Evolutionary conservation across 2,797 vertebrate species (phyloP).

Genomic region (Gephyroberyx darwinii): DNA sequence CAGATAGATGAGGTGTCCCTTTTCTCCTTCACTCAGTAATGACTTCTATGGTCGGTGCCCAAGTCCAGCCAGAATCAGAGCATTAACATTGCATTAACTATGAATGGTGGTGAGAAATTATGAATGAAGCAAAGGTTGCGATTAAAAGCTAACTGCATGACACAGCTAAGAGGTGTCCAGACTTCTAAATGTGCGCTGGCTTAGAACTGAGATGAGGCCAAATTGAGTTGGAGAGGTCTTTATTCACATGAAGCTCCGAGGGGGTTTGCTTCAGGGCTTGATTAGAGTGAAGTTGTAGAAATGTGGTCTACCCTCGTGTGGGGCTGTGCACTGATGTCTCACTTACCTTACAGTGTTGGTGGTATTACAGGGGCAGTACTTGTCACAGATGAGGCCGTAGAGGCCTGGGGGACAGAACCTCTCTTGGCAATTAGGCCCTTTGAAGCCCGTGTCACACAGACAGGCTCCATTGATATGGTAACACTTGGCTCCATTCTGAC

Average conservation of each 20-base stretch:
- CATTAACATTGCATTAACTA: slow-evolving; percentile 83
- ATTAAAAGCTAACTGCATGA: slow-evolving; percentile 79
- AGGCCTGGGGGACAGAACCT: slow-evolving; percentile 93
- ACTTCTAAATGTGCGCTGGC: slow-evolving; percentile 72
- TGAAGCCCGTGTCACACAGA: slow-evolving; percentile 93
- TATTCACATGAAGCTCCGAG: slow-evolving; percentile 36
- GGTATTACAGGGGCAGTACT: slow-evolving; percentile 90
- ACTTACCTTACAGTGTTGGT: slow-evolving; percentile 92
- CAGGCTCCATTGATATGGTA: slow-evolving; percentile 94
- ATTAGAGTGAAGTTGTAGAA: slow-evolving; percentile 17
- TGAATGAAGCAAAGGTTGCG: slow-evolving; percentile 81
- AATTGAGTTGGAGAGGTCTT: slow-evolving; percentile 54
- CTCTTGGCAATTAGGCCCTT: slow-evolving; percentile 93
- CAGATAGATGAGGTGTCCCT: slow-evolving; percentile 73
- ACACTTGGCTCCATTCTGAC: slow-evolving; percentile 94
- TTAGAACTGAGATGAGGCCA: slow-evolving; percentile 58
- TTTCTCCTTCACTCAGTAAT: slow-evolving; percentile 79
- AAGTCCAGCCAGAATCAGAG: slow-evolving; percentile 73
- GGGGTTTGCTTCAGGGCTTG: slow-evolving; percentile 28
- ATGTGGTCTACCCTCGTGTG: slow-evolving; percentile 11
- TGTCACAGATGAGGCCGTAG: slow-evolving; percentile 94
- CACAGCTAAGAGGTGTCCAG: slow-evolving; percentile 72
- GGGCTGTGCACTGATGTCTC: slow-evolving; percentile 31
- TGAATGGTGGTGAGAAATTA: slow-evolving; percentile 80
- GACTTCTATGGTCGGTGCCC: slow-evolving; percentile 70